Evolutionary conservation across 2,113 vertebrate genomes (phyloP), one percentile per base, ranked within the genome.

Genomic region (Aix galericulata): DNA sequence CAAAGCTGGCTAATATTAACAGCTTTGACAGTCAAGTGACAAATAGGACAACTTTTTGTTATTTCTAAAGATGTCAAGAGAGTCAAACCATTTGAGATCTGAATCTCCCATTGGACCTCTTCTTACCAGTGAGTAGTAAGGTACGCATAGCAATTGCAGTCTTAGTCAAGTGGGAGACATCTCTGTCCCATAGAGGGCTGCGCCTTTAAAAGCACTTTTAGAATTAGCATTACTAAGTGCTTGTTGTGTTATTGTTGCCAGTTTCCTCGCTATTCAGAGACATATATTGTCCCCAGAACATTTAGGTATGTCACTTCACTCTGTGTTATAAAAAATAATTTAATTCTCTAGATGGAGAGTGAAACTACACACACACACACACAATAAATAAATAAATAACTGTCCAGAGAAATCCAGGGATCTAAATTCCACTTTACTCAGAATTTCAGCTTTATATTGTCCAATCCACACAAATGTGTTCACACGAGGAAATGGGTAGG

Each of bases 101-200:
- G 26, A 80, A 62, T 66, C 11, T 71, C 15, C 23, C 21, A 17
- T 4, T 60, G 15, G 7, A 86, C 4, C 11, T 44, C 11, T 62
- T 82, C n/a, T 78, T 32, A 59, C 4, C 14, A 42, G 16, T 36
- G 68, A 29, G 5, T 11, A 63, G 18, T 29, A 53, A 71, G 18
- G 29, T 63, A 15, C 5, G 9, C 29, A 8, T 13, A 9, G 9
- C 32, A 86, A 67, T 50, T 10, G 7, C 6, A n/a, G 6, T 44
- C 6, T 26, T 52, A 60, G 23, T 36, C 21, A 59, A 27, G 44
- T 44, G 26, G 74, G 11, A 71, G 13, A 58, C 8, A 1, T 6
- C 21, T 8, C 1, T 40, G 27, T 3, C 14, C 6, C 8, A 15
- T 44, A 9, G 50, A 13, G 11, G 6, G 2, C 6, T 82, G 15